Evolutionary conservation across 2,113 vertebrate species (phyloP), one percentile per base, ranked within the genome.

Genomic region (Callionymus lyra): DNA sequence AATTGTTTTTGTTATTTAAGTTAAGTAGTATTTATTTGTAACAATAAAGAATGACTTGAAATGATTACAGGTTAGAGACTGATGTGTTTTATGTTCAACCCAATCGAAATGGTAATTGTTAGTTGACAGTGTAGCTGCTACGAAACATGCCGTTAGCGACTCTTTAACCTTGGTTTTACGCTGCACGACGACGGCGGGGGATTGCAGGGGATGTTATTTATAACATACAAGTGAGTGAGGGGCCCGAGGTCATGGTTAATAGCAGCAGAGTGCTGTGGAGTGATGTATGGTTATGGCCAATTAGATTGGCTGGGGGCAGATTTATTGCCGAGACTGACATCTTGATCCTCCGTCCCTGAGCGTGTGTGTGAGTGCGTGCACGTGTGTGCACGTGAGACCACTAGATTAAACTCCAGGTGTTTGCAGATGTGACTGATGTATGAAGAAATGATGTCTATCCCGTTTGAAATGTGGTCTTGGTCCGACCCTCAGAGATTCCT

Each of bases 221-320:
- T 66, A 18, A 42, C 14, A 37, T 1, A 6, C 18, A 31, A 70
- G 53, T 74, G 68, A 60, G 31, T 38, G 43, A 45, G 51, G 65
- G 58, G 36, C 53, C 35, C 38, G 34, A 58, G 68, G 70, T 74
- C 63, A 65, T 16, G 50, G 61, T 38, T 69, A 71, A 74, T 67
- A 56, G 60, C 47, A 46, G 55, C 49, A 41, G 31, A 64, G 56
- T 65, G 72, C 41, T 2, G 6, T 67, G 27, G 38, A 65, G 53
- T 74, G 72, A 78, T 74, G 21, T 70, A 71, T 56, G 51, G 50
- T 77, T 66, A 75, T 62, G 51, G 57, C 53, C 72, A 67, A 59
- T 72, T 73, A 79, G 47, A 68, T 59, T 43, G 70, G 21, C 50
- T 61, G 44, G 33, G 50, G 51, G 49, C 34, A 51, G 72, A 76